Evolutionary conservation across 2,888 invertebrate genomes (phyloP).

Genomic region (Cotesia congregata): DNA sequence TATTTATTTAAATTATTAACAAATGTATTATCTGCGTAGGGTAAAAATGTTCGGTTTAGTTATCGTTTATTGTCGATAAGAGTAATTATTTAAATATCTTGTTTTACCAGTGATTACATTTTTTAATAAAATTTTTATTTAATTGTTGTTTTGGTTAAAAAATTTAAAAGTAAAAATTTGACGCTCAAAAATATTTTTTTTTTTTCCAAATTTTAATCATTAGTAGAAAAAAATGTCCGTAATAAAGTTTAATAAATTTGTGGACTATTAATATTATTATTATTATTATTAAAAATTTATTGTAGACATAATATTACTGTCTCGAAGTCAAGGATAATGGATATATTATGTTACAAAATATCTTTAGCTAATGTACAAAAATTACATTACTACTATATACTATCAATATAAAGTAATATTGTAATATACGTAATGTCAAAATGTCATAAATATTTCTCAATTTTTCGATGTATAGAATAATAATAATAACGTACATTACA

Average conservation of each 20-base stretch:
- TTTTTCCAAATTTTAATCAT: too few species aligned
- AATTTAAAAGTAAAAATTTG: too few species aligned
- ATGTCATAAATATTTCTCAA: background rate
- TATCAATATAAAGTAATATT: background rate
- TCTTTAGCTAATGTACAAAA: background rate
- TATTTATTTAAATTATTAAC: background rate
- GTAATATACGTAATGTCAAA: background rate
- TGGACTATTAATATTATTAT: too few species aligned
- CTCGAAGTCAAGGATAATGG: conserved; percentile 21
- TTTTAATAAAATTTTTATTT: too few species aligned
- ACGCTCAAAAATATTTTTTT: too few species aligned
- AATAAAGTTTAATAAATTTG: too few species aligned
- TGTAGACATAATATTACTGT: conserved; percentile 22
- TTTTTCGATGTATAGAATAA: background rate
- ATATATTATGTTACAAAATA: conserved; percentile 22
- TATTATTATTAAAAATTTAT: conserved; percentile 20
- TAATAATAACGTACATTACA: background rate
- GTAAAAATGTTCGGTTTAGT: background rate
- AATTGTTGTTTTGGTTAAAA: too few species aligned
- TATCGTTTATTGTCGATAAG: too few species aligned
- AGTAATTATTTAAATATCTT: too few species aligned
- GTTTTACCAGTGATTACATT: too few species aligned
- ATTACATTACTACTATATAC: background rate
- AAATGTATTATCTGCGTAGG: background rate
- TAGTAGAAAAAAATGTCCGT: too few species aligned